Base-by-base conservation (phyloP, 1,140 invertebrate genomes). In the Diachasmimorpha longicaudata region DNA sequence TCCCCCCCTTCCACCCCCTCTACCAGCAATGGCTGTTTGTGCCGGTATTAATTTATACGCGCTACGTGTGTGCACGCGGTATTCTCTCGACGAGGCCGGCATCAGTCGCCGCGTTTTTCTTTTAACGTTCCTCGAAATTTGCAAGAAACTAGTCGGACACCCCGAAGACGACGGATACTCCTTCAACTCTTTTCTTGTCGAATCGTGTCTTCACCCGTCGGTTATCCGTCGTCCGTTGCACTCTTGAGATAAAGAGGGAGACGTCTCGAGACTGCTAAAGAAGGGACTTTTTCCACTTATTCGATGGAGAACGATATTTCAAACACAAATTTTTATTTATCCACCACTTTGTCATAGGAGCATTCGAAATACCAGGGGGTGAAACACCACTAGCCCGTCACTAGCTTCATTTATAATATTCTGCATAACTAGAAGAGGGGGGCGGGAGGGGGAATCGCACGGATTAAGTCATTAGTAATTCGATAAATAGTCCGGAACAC, bases 121-220 rank as follows among this genome's bases (percentile, higher is more conserved):
- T 87, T 85, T 81, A 79, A 77, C 82, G 81, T 89, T 89, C 87
- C 84, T 85, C 87, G 88, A 89, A 89, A 89, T 89, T 89, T 89
- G 88, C 88, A 89, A 89, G 87, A 88, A 89, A 89, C 88, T 89
- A 88, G 87, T 88, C 86, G 86, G 82, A 85, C 84, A 85, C 83
- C 81, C 84, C 81, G 80, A 52, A 70, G 21, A 58, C 42, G 9
- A 31, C 70, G 42, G 70, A 16, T 19, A 39, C 23, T 36, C 52
- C 70, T 72, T 72, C 21, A 37, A 68, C 25, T 71, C 23, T 39
- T 67, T 71, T 76, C 48, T 76, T 76, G 19, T 76, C 31, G 21
- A 72, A 58, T 48, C 48, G 19, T 58, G 46, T 52, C 14, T 72
- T 19, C 46, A 16, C 23, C 25, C 46, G 25, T 55, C 23, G 31